Evolutionary conservation across 2,113 vertebrate genomes (phyloP), one percentile per base, ranked within the genome.

Genomic region (Leuciscus idus): DNA sequence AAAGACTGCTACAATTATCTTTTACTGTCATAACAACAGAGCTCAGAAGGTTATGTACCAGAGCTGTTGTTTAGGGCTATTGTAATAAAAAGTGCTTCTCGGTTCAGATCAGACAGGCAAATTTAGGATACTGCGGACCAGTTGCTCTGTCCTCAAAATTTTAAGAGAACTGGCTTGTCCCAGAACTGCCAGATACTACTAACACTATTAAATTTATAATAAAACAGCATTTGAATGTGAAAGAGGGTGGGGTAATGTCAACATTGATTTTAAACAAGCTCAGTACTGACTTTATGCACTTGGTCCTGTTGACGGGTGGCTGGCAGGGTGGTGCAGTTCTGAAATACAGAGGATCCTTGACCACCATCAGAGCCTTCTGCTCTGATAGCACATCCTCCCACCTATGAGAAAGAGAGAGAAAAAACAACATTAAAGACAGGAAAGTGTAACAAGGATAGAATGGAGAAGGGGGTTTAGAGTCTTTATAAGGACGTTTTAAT

Each of bases 301-400:
- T 97, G 68, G 97, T 98, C 83, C 94, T 95, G 91, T 99, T 99
- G 59, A 99, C 93, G 30, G 94, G 89, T 28, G 97, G 97, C 87
- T 93, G 96, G 89, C 98, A 99, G 19, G 97, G 95, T 0, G 91
- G 89, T 2, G 95, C 93, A 0, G 96, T 93, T 83, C 96, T 93
- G 89, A 97, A 96, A 36, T 97, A 93, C 61, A 96, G 52, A 4
- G 96, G 96, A 4, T 96, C 96, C 88, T 94, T 98, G 52, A 98
- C 95, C 90, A 99, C 94, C 96, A 99, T 97, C 81, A 98, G 91
- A 21, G 97, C 97, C 90, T 98, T 99, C 89, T 97, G 95, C 72
- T 97, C 94, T 28, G 94, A 95, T 21, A 26, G 73, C 21, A 64
- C 26, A n/a, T 78, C 80, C n/a, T 87, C 92, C 23, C 87, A 81